These are phyloP conservation scores for Porites rus DNA, from an alignment of 92 coral and sea anemone species.

Conservation along the genomic window DNA sequence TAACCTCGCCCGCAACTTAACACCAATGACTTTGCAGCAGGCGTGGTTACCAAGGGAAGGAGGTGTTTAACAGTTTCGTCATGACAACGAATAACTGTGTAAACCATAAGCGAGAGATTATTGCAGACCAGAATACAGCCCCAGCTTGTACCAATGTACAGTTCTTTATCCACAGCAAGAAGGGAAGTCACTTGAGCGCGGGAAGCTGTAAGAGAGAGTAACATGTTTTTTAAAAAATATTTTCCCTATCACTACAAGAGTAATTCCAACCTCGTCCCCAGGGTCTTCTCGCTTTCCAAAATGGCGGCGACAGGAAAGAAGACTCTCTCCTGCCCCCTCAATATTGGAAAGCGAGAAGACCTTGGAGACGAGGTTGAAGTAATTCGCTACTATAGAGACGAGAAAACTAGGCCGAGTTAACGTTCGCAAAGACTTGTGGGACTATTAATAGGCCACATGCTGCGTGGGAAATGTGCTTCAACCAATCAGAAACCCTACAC, in stretches of 20 bases:
- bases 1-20: conserved; percentile 97
- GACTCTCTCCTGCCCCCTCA: too few relatives aligned
- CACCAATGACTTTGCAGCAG: conserved; percentile 77
- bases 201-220: conserved; percentile 54
- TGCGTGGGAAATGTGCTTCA: too few relatives aligned
- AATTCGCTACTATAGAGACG: too few relatives aligned
- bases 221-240: neutral
- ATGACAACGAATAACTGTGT: conserved; percentile 91
- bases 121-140: conserved; percentile 96
- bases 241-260: neutral
- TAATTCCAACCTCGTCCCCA: neutral
- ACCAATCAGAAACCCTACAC: too few relatives aligned
- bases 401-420: too few relatives aligned
- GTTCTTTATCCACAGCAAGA: conserved; percentile 90
- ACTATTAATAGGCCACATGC: too few relatives aligned
- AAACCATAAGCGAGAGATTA: conserved; percentile 87
- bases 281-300: too few relatives aligned
- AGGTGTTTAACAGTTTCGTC: conserved; percentile 84
- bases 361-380: too few relatives aligned
- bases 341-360: too few relatives aligned
- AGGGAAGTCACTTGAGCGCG: conserved; percentile 97
- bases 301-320: too few relatives aligned
- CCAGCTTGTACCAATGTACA: conserved; percentile 96
- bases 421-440: too few relatives aligned
- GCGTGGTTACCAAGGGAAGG: conserved; percentile 90